Percentiles rank a stretch among this genome's conserved stretches.
Conservation (phyloP, 1,140 invertebrate genomes). For the Bombus ignitus region DNA sequence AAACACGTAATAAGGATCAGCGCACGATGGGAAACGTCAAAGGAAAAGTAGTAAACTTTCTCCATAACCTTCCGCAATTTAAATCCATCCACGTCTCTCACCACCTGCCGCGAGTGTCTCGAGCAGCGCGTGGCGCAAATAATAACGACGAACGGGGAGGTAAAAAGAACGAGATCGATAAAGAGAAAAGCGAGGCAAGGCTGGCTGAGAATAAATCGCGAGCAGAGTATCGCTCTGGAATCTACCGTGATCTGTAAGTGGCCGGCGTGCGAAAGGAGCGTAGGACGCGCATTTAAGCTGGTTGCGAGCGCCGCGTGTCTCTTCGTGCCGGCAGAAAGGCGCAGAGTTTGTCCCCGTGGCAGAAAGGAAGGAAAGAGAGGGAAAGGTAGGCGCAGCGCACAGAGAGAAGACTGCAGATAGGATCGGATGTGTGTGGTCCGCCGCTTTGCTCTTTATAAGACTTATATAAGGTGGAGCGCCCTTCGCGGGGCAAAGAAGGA, state of each 20-base stretch:
- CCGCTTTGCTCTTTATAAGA: conserved; percentile 81
- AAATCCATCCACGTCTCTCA: not conserved
- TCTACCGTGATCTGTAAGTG: conserved; percentile 60
- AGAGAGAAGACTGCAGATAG: conserved; percentile 76
- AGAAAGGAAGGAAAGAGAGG: conserved; percentile 31
- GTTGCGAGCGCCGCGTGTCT: conserved; percentile 34
- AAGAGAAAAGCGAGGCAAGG: not conserved
- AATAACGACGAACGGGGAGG: not conserved
- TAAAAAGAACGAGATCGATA: not conserved
- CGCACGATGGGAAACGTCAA: not conserved
- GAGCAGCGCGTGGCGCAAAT: not conserved
- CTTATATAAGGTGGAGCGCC: conserved; percentile 80
- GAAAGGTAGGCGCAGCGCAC: conserved; percentile 57
- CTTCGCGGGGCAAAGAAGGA: conserved; percentile 48
- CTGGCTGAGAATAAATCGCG: conserved; percentile 45
- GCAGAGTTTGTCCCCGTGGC: conserved; percentile 27
- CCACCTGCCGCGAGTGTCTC: not conserved
- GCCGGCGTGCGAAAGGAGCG: conserved; percentile 55
- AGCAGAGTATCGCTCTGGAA: conserved; percentile 29
- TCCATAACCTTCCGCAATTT: not conserved
- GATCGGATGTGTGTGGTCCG: conserved; percentile 82
- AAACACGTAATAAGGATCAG: not conserved
- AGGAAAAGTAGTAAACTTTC: not conserved
- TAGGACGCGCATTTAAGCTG: conserved; percentile 28
- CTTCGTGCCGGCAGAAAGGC: not conserved